Evolutionary conservation across 2,113 vertebrate species (phyloP), one percentile per base, ranked within the genome.

Genomic region (Phalacrocorax aristotelis): DNA sequence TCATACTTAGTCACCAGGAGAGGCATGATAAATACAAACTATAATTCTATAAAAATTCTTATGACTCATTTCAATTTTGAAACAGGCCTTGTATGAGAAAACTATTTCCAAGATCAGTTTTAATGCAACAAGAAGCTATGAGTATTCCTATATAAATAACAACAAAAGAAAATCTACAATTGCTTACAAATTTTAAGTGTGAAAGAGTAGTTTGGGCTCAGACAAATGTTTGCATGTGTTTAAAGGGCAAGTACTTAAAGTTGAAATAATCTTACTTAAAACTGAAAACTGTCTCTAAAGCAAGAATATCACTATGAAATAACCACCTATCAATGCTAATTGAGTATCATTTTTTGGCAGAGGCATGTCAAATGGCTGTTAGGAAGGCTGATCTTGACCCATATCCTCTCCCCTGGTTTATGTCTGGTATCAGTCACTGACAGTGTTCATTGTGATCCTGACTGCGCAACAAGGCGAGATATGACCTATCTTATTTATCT

Each of bases 401-500:
- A 42, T 9, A 86, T 62, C 83, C 48, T 81, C 76, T 92, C 34
- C 65, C 36, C 42, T 25, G 15, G 7, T 65, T 61, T 57, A 40
- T 26, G 61, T 21, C 42, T 94, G 34, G 48, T 49, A 90, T 93
- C 97, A 97, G 98, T 86, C 96, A 93, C 92, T 97, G 97, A 98
- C 97, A 98, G 97, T 19, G 52, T 71, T 83, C 71, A 85, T 51
- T 94, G 94, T 98, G 97, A 98, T 75, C 92, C 93, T 30, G 75
- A 89, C 92, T 95, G 94, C 49, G 93, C 95, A 95, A 83, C 82
- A 93, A 55, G 91, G 97, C 78, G 93, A 95, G 98, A 98, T 82
- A 90, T 5, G 93, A 97, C 96, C 92, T 66, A 79, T 76, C 92
- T 95, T 88, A 98, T 98, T 98, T 96, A 97, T 98, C 97, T 98